Evolutionary conservation across 2,113 vertebrate genomes (phyloP), one percentile per base, ranked within the genome.

Genomic region (Nesogale talazaci): DNA sequence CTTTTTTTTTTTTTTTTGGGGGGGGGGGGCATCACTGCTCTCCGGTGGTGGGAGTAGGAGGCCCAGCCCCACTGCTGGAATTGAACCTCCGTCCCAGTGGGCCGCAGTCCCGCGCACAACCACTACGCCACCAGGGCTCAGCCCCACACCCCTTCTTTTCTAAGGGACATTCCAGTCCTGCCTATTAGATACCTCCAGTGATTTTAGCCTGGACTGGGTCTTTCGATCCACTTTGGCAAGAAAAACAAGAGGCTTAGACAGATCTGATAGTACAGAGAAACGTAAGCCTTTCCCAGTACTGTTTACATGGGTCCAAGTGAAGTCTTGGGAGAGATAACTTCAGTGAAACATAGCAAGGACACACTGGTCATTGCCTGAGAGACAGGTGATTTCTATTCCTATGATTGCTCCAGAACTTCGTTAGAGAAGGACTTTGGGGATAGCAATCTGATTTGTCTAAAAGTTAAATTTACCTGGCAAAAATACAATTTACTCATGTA

Each of bases 241-340:
- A 82, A 83, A 90, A 92, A 76, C 76, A 57, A 59, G 36, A 84
- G 72, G 29, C 79, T n/a, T n/a, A 57, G 76, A 90, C 92, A 95
- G 72, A 90, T 93, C 86, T 86, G 83, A 92, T 69, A 76, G 67
- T 1, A 16, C 29, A 19, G 5, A 85, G 78, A 91, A 88, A 70
- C 34, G 0, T 0, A 11, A 83, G 22, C n/a, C 38, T 67, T 93
- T 42, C 67, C n/a, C 14, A 1, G 36, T 8, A 14, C 23, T 57
- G 65, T 61, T 65, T 36, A 36, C 57, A 6, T 1, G 23, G 52
- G 79, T 52, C 69, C 63, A 27, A 52, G 42, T 29, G 72, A 9
- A 17, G 38, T 52, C 29, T 7, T 7, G 31, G 77, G 72, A 67
- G 79, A 67, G 74, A 46, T 0, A 3, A 75, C 8, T 88, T 52